Base-by-base conservation (phyloP, 2,113 vertebrate genomes). In the Gasterosteus nipponicus region DNA sequence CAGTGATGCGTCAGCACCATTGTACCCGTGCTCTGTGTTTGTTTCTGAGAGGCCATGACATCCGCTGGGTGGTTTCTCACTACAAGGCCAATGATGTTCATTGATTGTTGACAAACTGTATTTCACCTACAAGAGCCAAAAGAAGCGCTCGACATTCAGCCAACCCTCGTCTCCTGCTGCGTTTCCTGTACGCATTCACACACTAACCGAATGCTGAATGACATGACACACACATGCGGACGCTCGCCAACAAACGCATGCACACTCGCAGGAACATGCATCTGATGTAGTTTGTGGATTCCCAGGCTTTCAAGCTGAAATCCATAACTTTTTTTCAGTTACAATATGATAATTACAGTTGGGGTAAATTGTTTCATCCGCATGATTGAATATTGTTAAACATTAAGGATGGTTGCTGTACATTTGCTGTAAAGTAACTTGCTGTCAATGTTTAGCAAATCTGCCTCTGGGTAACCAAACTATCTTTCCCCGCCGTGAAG, bases 181-280 rank as follows among this genome's bases (percentile, higher is more conserved):
- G 42, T 16, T 39, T 82, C 9, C 39, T 73, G 39, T 51, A 31
- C 59, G 59, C 54, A 54, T 18, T 38, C 47, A 63, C 38, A 47
- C 46, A 64, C 0, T 0, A 31, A 49, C 26, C 47, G 60, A 69
- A 14, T 19, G 35, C 54, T 72, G 38, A 67, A 38, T 44, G n/a
- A 63, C 47, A 14, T 33, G 33, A 33, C 59, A n/a, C 35, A 10
- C 18, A 38, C 19, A 22, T 10, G 22, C 22, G 22, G 22, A 26
- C 22, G 22, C 22, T 26, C 22, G 22, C 22, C 22, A 26, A 16
- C 29, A 10, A 3, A 42, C 46, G 11, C 42, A 29, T 10, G 11
- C 41, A 49, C 31, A 19, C 31, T 29, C 46, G 31, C 6, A 69
- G 31, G 62, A 77, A 77, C 74, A 77, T 63, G 69, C 57, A 69